These are phyloP conservation scores for Pogoniulus pusillus DNA, from an alignment of 2,797 vertebrate genomes.

Conservation along the genomic window DNA sequence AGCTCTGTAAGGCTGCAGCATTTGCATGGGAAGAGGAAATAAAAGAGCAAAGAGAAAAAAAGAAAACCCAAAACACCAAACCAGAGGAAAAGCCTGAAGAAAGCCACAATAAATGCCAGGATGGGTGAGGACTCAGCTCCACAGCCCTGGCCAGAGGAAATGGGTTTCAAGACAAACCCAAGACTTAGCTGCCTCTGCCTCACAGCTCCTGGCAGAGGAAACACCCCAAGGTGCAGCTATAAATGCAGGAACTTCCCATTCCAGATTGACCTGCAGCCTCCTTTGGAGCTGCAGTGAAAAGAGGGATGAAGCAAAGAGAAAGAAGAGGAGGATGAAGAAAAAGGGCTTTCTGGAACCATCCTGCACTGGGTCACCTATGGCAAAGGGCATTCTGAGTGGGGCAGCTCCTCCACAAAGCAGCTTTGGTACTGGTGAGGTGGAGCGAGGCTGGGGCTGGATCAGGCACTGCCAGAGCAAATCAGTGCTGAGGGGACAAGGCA, in stretches of 20 bases:
- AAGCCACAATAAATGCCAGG: conserved; percentile 31
- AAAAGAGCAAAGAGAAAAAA: not conserved
- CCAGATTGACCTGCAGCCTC: not conserved
- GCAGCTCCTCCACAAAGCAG: not conserved
- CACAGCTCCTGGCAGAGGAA: conserved; percentile 20
- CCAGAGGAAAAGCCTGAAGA: not conserved
- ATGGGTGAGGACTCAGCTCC: not conserved
- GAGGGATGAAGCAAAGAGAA: not conserved
- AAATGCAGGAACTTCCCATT: conserved; percentile 18
- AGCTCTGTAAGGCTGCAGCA: not conserved
- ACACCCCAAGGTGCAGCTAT: conserved; percentile 13
- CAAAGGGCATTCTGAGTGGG: not conserved
- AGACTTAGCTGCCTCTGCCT: not conserved
- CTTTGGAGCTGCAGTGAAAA: not conserved
- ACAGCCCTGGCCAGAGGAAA: conserved; percentile 12
- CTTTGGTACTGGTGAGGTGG: not conserved
- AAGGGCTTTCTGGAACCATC: not conserved
- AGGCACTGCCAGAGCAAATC: not conserved
- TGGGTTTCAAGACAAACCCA: not conserved
- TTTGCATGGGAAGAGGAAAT: not conserved
- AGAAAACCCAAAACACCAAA: too few relatives aligned
- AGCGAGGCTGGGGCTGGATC: not conserved
- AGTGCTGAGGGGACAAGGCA: fast-evolving
- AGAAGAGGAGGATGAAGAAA: not conserved
- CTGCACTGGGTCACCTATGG: too few relatives aligned